phyloP scores from a whole-genome alignment of 2,113 vertebrate genomes.

The Marmota monax region DNA sequence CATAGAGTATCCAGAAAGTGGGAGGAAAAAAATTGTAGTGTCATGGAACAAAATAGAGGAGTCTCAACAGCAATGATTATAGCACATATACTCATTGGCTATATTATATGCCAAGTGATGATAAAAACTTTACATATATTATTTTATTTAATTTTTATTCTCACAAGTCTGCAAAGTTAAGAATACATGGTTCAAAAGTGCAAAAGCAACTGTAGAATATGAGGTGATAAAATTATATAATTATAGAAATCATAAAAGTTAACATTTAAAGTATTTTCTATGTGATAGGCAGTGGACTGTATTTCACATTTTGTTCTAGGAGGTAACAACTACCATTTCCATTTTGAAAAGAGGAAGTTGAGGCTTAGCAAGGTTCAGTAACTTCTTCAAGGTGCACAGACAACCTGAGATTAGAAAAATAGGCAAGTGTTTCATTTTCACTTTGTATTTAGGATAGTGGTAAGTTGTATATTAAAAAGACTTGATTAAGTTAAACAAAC shows the following conservation, averaged over 20 bases:
- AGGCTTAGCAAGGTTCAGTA: not conserved
- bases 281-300: not conserved
- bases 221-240: not conserved
- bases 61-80: not conserved
- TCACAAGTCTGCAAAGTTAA: not conserved
- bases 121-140: not conserved
- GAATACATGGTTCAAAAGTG: not conserved
- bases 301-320: not conserved
- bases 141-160: not conserved
- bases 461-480: not conserved
- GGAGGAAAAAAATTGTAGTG: not conserved
- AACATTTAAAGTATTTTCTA: not conserved
- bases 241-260: not conserved
- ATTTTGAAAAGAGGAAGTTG: not conserved
- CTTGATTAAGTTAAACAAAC: not conserved
- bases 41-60: not conserved
- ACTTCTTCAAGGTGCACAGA: not conserved
- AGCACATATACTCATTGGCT: not conserved
- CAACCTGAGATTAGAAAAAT: not conserved
- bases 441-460: not conserved
- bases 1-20: not conserved
- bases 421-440: not conserved
- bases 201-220: not conserved
- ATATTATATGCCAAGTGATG: not conserved
- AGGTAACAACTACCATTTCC: not conserved